A percentile compares a stretch with the other conserved stretches of the same genome.
phyloP scores from a whole-genome alignment of 1,140 invertebrate species.

The Cataglyphis hispanica region DNA sequence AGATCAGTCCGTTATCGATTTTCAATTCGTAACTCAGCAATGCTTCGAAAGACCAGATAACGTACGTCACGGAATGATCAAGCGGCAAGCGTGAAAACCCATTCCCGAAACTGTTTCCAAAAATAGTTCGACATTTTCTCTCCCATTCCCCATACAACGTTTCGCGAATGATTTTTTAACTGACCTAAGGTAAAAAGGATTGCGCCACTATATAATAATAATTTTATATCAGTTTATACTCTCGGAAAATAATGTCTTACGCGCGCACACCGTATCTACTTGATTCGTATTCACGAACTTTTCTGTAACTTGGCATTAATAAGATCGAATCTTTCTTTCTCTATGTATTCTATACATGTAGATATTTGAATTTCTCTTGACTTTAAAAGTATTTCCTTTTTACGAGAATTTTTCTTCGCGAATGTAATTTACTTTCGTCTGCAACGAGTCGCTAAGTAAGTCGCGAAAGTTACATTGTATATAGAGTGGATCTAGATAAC shows the following conservation, averaged over 20 bases:
- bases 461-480: constrained; percentile 32
- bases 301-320: constrained; percentile 15
- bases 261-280: not conserved
- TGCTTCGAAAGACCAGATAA: constrained; percentile 52
- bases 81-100: constrained; percentile 25
- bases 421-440: constrained; percentile 28
- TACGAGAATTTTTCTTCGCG: not conserved
- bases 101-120: constrained; percentile 54
- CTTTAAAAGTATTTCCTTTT: not conserved
- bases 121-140: constrained; percentile 38
- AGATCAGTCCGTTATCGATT: constrained; percentile 46
- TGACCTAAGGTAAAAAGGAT: constrained; percentile 30
- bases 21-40: constrained; percentile 47
- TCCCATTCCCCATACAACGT: not conserved
- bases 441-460: constrained; percentile 37
- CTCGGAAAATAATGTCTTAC: not conserved
- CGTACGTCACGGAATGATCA: constrained; percentile 51
- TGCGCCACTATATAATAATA: not conserved
- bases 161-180: constrained; percentile 43
- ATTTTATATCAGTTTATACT: constrained; percentile 4
- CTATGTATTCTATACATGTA: not conserved
- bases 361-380: constrained; percentile 6
- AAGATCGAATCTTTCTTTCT: not conserved
- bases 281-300: not conserved
- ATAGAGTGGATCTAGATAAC: constrained; percentile 33